These are phyloP conservation scores for Stichopus horrens DNA, from an alignment of 53 echinoderm and acorn worm species.

Conservation along the genomic window DNA sequence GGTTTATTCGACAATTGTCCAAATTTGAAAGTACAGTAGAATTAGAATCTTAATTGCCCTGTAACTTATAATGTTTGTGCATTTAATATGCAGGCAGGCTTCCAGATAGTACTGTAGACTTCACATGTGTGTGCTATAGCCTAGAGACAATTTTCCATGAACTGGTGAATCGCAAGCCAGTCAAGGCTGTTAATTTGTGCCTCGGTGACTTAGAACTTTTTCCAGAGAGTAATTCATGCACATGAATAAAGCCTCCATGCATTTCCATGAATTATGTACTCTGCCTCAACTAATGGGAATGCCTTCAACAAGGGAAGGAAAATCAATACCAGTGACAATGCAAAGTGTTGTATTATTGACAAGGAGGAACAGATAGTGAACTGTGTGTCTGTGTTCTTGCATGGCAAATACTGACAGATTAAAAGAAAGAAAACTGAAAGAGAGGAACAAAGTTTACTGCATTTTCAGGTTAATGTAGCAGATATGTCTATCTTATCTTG, in stretches of 20 bases:
- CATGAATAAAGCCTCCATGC: conserved; percentile 5
- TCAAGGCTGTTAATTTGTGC: conserved; percentile 7
- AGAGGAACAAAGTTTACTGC: too few species aligned
- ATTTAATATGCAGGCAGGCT: too few species aligned
- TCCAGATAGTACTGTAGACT: too few species aligned
- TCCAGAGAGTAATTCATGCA: conserved; percentile 7
- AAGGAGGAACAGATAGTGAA: not conserved
- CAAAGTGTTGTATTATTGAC: not conserved
- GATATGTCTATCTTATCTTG: too few species aligned
- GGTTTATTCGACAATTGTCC: too few species aligned
- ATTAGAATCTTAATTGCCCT: too few species aligned
- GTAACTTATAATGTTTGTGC: too few species aligned
- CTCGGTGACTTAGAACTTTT: not conserved
- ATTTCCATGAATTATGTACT: not conserved
- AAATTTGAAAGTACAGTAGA: too few species aligned
- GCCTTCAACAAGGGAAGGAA: conserved; percentile 15
- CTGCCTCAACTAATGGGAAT: not conserved
- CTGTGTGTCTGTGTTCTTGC: not conserved
- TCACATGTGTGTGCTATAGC: not conserved
- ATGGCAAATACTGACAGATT: not conserved
- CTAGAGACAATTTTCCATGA: conserved; percentile 1
- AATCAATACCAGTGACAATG: conserved; percentile 37
- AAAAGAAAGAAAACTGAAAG: too few species aligned
- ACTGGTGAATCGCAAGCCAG: conserved; percentile 10
- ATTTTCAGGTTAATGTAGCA: too few species aligned